phyloP scores from a whole-genome alignment of 2,888 invertebrate species.

The Macropis europaea region DNA sequence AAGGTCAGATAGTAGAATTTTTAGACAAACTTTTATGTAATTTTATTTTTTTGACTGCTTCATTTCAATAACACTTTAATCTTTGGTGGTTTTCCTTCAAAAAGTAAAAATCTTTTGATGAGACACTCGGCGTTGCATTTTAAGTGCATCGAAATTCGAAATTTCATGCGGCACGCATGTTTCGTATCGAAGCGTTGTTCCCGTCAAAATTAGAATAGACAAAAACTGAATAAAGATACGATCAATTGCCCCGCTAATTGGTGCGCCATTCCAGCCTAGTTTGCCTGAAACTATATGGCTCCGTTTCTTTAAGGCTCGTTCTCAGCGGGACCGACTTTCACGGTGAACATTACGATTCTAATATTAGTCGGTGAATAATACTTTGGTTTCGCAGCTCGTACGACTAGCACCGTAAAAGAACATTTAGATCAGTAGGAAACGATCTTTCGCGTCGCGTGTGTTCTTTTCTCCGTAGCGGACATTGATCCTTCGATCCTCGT shows the following conservation, averaged over 20 bases:
- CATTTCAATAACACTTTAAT: too few species aligned
- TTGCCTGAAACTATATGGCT: constrained; percentile 2
- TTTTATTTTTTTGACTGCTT: too few species aligned
- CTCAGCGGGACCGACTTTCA: constrained; percentile 38
- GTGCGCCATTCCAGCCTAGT: background rate
- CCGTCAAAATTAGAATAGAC: background rate
- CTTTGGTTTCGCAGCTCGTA: constrained; percentile 42
- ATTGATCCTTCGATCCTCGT: constrained; percentile 13
- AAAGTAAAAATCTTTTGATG: too few species aligned
- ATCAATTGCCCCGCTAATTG: constrained; percentile 16
- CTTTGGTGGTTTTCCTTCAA: too few species aligned
- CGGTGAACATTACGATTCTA: constrained; percentile 60
- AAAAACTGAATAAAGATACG: constrained; percentile 2
- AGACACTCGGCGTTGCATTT: too few species aligned
- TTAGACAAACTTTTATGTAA: too few species aligned
- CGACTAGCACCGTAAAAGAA: constrained; percentile 28
- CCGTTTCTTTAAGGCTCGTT: constrained; percentile 33
- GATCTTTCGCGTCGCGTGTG: constrained; percentile 20
- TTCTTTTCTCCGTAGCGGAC: background rate
- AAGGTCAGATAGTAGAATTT: too few species aligned
- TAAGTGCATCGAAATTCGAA: too few species aligned
- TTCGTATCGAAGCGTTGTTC: background rate
- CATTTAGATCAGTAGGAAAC: background rate
- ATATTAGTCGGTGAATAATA: constrained; percentile 68
- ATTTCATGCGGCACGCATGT: too few species aligned